Percentiles rank a stretch among this genome's conserved stretches.
These are phyloP conservation scores for Platorchestia sp. DNA, from an alignment of 1,140 invertebrate genomes.

Conservation along the genomic window DNA sequence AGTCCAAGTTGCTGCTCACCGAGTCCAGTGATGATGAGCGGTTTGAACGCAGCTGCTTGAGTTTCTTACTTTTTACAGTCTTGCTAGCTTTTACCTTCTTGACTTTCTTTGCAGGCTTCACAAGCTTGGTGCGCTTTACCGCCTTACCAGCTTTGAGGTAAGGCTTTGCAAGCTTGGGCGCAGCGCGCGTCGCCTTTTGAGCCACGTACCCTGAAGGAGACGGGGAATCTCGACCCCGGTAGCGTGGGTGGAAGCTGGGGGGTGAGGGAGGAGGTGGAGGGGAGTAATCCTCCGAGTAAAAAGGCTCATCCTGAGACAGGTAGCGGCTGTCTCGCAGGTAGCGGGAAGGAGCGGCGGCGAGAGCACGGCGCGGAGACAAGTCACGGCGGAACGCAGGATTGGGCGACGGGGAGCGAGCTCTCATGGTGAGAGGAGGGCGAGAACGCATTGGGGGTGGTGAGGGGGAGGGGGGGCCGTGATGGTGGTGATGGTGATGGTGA, in stretches of 20 bases:
- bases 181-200: not conserved
- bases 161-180: not conserved
- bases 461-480: not conserved
- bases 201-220: not conserved
- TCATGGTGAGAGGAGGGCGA: not conserved
- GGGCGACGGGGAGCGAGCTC: not conserved
- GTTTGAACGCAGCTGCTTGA: not conserved
- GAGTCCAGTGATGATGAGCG: slow-evolving; percentile 11
- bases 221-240: not conserved
- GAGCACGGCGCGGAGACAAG: not conserved
- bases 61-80: not conserved
- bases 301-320: not conserved
- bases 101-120: not conserved
- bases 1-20: slow-evolving; percentile 8
- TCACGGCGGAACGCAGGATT: not conserved
- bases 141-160: not conserved
- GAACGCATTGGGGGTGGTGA: not conserved
- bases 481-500: slow-evolving; percentile 40
- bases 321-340: not conserved
- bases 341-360: not conserved
- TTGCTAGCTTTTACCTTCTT: not conserved
- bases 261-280: slow-evolving; percentile 4
- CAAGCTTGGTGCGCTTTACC: not conserved
- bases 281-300: slow-evolving; percentile 37
- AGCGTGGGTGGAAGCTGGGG: not conserved